Evolutionary conservation across 2,888 invertebrate genomes (phyloP), one percentile per base, ranked within the genome.

Genomic region (Ernsta delagoae): DNA sequence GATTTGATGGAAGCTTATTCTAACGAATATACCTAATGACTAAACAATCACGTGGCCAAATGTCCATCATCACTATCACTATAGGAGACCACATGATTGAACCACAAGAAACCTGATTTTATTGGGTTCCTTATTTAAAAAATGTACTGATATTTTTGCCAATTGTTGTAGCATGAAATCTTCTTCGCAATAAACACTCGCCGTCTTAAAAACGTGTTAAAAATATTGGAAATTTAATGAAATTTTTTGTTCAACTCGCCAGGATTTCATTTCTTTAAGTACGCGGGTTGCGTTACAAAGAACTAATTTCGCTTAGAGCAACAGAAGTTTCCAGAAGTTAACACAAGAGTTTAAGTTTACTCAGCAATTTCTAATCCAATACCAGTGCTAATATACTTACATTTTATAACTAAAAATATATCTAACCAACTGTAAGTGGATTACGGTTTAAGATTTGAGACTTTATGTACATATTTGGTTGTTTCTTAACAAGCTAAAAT

Each of bases 171-270:
- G 8, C 12, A 39, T n/a, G 39, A 8, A 57, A 57, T n/a, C 12
- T 57, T 39, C 8, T 9, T 48, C 61, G 31, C 48, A 48, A 36
- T 48, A 45, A 60, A 34, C 24, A 31, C 34, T 11, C 48, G 45
- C 45, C 34, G 60, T 60, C 60, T 60, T n/a, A 34, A 48, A 45
- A 45, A 34, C 24, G 45, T 60, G 60, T 60, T 48, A 45, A 60
- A 60, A 59, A 60, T 34, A 60, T 48, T 34, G 60, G 45, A 5
- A 48, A 48, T 48, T 61, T 61, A 61, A 61, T 61, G 48, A 61
- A 61, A 60, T n/a, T 12, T 61, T 60, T 61, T 61, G 48, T 36
- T 36, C n/a, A 61, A 48, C n/a, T 34, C 34, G 7, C 9, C 45
- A 16, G 48, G 34, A 45, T 61, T 36, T 62, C 61, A 62, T 62